Percentiles rank a stretch among this genome's conserved stretches.
phyloP scores from a whole-genome alignment of 2,113 vertebrate species.

The Pipa parva region DNA sequence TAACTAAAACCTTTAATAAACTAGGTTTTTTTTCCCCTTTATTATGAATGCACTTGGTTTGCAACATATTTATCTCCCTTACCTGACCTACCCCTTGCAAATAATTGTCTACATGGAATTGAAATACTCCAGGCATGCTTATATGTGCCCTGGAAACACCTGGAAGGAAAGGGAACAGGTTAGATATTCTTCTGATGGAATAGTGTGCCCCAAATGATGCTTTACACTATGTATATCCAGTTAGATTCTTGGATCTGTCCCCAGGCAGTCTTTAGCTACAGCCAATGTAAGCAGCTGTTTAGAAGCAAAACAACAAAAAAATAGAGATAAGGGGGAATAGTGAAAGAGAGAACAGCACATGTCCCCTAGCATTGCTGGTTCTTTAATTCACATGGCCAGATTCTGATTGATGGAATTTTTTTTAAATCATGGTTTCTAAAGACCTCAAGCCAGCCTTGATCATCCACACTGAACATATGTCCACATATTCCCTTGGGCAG shows the following conservation, averaged over 20 bases:
- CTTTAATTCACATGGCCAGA: conserved; percentile 53
- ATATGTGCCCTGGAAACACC: too few species aligned
- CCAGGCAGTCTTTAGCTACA: conserved; percentile 16
- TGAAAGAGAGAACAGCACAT: conserved; percentile 44
- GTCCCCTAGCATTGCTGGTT: conserved; percentile 56
- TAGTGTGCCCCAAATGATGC: background rate
- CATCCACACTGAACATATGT: conserved; percentile 62
- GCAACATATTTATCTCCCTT: too few species aligned
- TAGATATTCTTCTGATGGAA: too few species aligned
- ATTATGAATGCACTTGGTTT: too few species aligned
- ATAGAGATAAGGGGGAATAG: conserved; percentile 10
- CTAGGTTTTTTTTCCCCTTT: too few species aligned
- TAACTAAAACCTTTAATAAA: too few species aligned
- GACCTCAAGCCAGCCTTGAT: conserved; percentile 50
- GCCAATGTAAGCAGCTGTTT: conserved; percentile 24
- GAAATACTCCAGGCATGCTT: too few species aligned
- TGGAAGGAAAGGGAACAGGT: too few species aligned
- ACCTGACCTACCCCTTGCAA: too few species aligned
- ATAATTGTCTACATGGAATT: too few species aligned
- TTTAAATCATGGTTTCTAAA: conserved; percentile 51
- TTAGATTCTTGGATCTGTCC: conserved; percentile 14
- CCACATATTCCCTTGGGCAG: conserved; percentile 62
- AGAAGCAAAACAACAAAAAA: conserved; percentile 7
- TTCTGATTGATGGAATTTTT: conserved; percentile 63
- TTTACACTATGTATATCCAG: background rate